A percentile compares a stretch with the other conserved stretches of the same genome.
phyloP scores from a whole-genome alignment of 2,888 invertebrate genomes.

The Gastrophysa polygoni region DNA sequence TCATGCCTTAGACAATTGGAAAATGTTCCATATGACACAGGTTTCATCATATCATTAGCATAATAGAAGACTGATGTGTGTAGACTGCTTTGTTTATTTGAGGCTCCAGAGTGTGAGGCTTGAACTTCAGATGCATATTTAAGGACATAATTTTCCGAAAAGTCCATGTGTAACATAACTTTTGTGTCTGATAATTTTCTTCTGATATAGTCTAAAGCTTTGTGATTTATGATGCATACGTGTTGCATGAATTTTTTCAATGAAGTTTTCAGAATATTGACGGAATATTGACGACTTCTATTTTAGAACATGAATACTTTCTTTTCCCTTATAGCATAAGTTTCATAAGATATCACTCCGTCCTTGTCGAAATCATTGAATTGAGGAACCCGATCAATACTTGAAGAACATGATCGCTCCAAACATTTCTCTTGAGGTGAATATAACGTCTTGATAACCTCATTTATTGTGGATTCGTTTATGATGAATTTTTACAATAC shows the following conservation, averaged over 20 bases:
- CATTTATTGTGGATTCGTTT: slow-evolving; percentile 6
- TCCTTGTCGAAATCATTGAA: slow-evolving; percentile 9
- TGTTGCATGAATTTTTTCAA: slow-evolving; percentile 8
- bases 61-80: slow-evolving; percentile 16
- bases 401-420: slow-evolving; percentile 12
- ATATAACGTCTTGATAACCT: slow-evolving; percentile 6
- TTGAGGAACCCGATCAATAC: not conserved
- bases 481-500: too few species aligned
- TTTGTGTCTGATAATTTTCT: not conserved
- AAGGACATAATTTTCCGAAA: slow-evolving; percentile 16
- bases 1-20: slow-evolving; percentile 22
- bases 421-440: slow-evolving; percentile 18
- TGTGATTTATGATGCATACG: slow-evolving; percentile 9
- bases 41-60: not conserved
- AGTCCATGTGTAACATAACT: slow-evolving; percentile 10
- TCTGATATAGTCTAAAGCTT: slow-evolving; percentile 6
- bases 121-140: slow-evolving; percentile 18
- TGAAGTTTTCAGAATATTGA: slow-evolving; percentile 10
- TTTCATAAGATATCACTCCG: slow-evolving; percentile 10
- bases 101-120: slow-evolving; percentile 12
- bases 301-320: slow-evolving; percentile 4
- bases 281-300: slow-evolving; percentile 2
- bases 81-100: slow-evolving; percentile 16
- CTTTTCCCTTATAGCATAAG: slow-evolving; percentile 1
- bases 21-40: slow-evolving; percentile 17